These are phyloP conservation scores for Drosophila greeni DNA, from an alignment of 2,888 invertebrate genomes.

Conservation along the genomic window DNA sequence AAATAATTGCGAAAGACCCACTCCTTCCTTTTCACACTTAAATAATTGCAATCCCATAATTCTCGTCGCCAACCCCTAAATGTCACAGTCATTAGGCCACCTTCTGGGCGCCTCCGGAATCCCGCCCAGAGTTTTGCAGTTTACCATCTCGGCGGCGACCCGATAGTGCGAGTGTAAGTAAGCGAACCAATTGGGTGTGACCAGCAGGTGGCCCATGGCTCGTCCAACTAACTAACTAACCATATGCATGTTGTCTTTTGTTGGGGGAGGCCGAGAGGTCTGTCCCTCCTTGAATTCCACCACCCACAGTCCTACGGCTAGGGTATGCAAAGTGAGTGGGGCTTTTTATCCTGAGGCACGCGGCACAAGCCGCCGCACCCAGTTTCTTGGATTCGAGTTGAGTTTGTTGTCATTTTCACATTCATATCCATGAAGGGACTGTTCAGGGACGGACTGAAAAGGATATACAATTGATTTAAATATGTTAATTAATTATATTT, in stretches of 20 bases:
- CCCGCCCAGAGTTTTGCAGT: conserved; percentile 33
- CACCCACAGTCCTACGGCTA: conserved; percentile 13
- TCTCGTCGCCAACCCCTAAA: conserved; percentile 45
- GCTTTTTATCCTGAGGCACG: conserved; percentile 49
- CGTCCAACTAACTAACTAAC: conserved; percentile 51
- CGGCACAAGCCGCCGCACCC: conserved; percentile 53
- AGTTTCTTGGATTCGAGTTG: conserved; percentile 41
- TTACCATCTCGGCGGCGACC: conserved; percentile 22
- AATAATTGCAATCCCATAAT: conserved; percentile 64
- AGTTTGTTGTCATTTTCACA: conserved; percentile 62
- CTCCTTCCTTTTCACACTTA: background rate
- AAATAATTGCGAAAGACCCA: background rate
- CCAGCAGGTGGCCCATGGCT: conserved; percentile 55
- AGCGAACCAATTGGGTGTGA: conserved; percentile 58
- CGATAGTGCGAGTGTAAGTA: conserved; percentile 7
- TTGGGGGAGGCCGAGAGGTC: conserved; percentile 32
- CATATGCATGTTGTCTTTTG: conserved; percentile 51
- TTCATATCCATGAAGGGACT: conserved; percentile 36
- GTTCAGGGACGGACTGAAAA: conserved; percentile 10
- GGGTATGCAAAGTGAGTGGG: conserved; percentile 61
- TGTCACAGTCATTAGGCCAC: conserved; percentile 63
- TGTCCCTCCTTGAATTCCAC: conserved; percentile 1
- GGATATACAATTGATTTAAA: no score
- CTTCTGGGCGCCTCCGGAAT: conserved; percentile 18
- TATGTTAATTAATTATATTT: background rate